Evolutionary conservation across 2,797 vertebrate genomes (phyloP).

Genomic region (Discoglossus pictus): DNA sequence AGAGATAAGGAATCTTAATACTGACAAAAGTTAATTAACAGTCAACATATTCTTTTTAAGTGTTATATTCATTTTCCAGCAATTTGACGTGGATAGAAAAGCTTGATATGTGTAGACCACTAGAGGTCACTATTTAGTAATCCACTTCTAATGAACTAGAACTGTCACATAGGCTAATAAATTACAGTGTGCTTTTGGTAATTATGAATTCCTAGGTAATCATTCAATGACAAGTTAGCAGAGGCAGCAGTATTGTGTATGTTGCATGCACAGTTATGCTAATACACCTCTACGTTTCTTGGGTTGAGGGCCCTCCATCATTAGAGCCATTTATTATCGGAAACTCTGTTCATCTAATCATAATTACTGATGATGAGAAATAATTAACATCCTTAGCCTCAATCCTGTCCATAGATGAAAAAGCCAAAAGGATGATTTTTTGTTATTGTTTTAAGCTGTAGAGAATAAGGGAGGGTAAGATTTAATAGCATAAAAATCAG

Average conservation of each 20-base stretch:
- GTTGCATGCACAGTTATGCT: conserved; percentile 84
- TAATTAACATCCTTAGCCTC: conserved; percentile 81
- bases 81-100: background rate
- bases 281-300: conserved; percentile 83
- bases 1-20: too few species aligned
- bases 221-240: conserved; percentile 89
- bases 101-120: conserved; percentile 66
- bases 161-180: conserved; percentile 85
- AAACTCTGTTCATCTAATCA: conserved; percentile 86
- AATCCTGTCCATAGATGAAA: conserved; percentile 67
- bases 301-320: conserved; percentile 81
- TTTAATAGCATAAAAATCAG: too few species aligned
- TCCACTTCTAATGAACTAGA: conserved; percentile 89
- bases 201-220: conserved; percentile 97
- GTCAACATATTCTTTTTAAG: background rate
- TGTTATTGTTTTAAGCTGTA: background rate
- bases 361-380: conserved; percentile 94
- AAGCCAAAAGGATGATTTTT: conserved; percentile 11
- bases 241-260: conserved; percentile 73
- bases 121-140: conserved; percentile 93
- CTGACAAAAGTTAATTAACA: too few species aligned
- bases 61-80: too few species aligned
- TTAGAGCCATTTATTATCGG: conserved; percentile 81
- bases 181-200: conserved; percentile 87
- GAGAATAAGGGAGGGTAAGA: too few species aligned